Conservation (phyloP, 64 coral and sea anemone genomes). For the Astreopora myriophthalma region DNA sequence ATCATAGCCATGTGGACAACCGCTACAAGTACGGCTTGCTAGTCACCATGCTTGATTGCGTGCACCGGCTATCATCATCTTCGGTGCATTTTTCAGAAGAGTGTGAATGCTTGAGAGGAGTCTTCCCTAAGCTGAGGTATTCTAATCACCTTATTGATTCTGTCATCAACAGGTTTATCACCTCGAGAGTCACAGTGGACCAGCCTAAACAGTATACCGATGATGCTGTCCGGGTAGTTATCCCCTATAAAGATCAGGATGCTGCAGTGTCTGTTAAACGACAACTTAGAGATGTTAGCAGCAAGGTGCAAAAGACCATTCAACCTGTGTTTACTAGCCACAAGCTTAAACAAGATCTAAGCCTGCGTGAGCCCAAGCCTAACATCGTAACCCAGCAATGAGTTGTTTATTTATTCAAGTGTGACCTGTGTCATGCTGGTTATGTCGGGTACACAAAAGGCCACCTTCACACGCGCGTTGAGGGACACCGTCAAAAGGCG, state of each 20-base stretch:
- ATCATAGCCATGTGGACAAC: conserved; percentile 11
- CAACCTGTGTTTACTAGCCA: conserved; percentile 45
- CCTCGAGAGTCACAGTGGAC: background rate
- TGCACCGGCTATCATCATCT: conserved; percentile 20
- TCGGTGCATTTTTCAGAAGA: conserved; percentile 5
- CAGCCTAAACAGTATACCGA: conserved; percentile 31
- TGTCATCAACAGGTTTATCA: background rate
- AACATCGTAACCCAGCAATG: conserved; percentile 15
- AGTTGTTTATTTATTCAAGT: background rate
- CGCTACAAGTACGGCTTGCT: conserved; percentile 18
- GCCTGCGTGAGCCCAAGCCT: conserved; percentile 32
- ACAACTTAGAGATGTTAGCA: conserved; percentile 55
- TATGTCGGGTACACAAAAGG: conserved; percentile 20
- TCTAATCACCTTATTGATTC: background rate
- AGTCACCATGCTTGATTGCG: conserved; percentile 10
- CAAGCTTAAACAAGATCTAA: conserved; percentile 56
- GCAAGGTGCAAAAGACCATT: conserved; percentile 52
- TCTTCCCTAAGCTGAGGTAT: background rate
- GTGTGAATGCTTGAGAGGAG: background rate
- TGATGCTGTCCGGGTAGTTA: too few species aligned
- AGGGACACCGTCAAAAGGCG: background rate
- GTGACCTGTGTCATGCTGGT: conserved; percentile 21
- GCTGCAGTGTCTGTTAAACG: conserved; percentile 48
- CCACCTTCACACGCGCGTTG: background rate
- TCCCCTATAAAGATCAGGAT: conserved; percentile 58